A percentile compares a stretch with the other conserved stretches of the same genome.
Conservation (phyloP, 2,888 invertebrate species). For the Lomographa bimaculata region DNA sequence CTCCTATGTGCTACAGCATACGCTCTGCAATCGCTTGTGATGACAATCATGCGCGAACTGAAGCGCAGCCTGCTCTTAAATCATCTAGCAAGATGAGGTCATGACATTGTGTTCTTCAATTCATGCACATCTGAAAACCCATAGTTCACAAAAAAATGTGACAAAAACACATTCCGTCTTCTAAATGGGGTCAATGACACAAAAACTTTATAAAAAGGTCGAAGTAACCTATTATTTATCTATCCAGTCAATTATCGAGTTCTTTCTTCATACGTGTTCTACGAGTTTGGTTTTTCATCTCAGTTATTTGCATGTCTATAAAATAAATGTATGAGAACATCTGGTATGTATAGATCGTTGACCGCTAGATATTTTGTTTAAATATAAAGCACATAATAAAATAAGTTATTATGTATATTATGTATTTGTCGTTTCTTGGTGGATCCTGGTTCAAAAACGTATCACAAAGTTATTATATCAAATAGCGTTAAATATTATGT, state of each 20-base stretch:
- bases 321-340: constrained; percentile 4
- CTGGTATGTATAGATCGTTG: constrained; percentile 1
- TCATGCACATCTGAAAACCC: constrained; percentile 34
- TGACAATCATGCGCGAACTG: too few species aligned
- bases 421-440: too few species aligned
- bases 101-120: constrained; percentile 27
- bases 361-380: too few species aligned
- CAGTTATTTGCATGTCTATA: constrained; percentile 11
- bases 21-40: too few species aligned
- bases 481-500: too few species aligned
- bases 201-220: constrained; percentile 30
- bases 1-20: too few species aligned
- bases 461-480: too few species aligned
- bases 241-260: constrained; percentile 5
- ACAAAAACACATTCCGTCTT: constrained; percentile 15
- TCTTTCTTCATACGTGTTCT: too few species aligned
- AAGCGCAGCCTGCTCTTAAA: too few species aligned
- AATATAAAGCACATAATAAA: too few species aligned
- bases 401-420: too few species aligned
- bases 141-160: constrained; percentile 1
- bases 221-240: constrained; percentile 16
- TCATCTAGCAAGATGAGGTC: constrained; percentile 27
- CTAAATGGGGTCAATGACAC: constrained; percentile 43
- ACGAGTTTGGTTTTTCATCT: constrained; percentile 19
- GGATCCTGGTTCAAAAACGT: too few species aligned